These are phyloP conservation scores for Anthrax anthrax DNA, from an alignment of 2,888 invertebrate genomes.

Conservation along the genomic window DNA sequence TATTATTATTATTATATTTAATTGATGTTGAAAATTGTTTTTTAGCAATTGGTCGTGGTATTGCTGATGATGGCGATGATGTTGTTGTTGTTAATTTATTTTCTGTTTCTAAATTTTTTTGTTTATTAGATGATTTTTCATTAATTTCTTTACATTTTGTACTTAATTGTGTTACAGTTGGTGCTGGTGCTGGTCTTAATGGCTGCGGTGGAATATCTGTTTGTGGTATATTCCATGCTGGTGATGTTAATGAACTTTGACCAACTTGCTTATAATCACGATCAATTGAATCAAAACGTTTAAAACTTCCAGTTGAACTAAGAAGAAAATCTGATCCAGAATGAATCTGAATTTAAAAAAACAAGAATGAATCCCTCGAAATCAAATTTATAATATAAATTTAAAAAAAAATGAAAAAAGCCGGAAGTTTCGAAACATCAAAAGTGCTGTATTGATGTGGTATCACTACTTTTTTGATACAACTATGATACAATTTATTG, in stretches of 20 bases:
- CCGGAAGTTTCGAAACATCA: no score
- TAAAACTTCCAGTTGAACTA: slow-evolving; percentile 47
- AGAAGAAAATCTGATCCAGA: slow-evolving; percentile 49
- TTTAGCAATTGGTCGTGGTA: slow-evolving; percentile 29
- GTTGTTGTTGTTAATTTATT: slow-evolving; percentile 16
- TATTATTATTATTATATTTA: background rate
- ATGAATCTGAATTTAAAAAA: slow-evolving; percentile 36
- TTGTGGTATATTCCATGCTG: slow-evolving; percentile 30
- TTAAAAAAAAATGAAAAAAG: background rate
- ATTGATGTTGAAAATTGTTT: slow-evolving; percentile 17
- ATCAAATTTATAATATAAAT: background rate
- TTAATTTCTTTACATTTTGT: slow-evolving; percentile 8
- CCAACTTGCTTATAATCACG: slow-evolving; percentile 39
- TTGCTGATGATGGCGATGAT: slow-evolving; percentile 18
- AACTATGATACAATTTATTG: no score
- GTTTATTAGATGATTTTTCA: slow-evolving; percentile 2
- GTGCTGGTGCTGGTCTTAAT: slow-evolving; percentile 44
- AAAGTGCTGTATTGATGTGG: no score
- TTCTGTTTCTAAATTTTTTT: slow-evolving; percentile 18
- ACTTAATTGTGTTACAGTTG: slow-evolving; percentile 12
- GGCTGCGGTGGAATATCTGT: slow-evolving; percentile 49
- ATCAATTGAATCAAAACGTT: slow-evolving; percentile 49
- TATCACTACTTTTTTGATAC: no score
- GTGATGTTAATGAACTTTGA: slow-evolving; percentile 30
- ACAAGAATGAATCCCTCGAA: no score